Base-by-base conservation (phyloP, 2,888 invertebrate genomes). In the Heliconius erato region DNA sequence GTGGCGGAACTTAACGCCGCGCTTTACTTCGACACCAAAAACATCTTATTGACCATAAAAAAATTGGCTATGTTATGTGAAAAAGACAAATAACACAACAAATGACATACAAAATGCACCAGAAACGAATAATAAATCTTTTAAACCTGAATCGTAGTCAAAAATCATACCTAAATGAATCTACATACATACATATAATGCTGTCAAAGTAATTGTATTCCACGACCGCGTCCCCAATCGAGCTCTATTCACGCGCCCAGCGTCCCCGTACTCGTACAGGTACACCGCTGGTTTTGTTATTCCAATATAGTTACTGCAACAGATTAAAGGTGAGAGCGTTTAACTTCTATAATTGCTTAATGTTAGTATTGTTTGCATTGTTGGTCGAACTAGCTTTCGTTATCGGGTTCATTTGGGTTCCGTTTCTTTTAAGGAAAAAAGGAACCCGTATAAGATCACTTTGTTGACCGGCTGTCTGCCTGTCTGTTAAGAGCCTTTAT, bases 161-260 rank as follows among this genome's bases (percentile, higher is more conserved):
- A 71, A 71, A 71, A 71, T 71, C 40, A 71, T 23, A 4, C 26
- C 26, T 71, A 71, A 71, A 71, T 71, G 71, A 71, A 71, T 71
- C 44, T 71, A n/a, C 71, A 44, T 71, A 71, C 44, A 26, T 6
- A 65, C 11, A 40, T 40, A 14, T 71, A 5, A 35, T n/a, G 35
- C 3, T 40, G 71, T 71, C 69, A 69, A 40, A 69, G 40, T 69
- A 69, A 69, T 69, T 63, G 65, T 35, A 40, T 77, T 35, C 65
- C n/a, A 26, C 59, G 7, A 77, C 40, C 26, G 65, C 77, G 35
- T 9, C 26, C 16, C 63, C 35, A 77, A 77, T 77, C 40, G 77
- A 77, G 26, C 77, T 77, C 44, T 16, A 77, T 65, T 44, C 63
- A 67, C 28, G 40, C 44, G 26, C 19, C 65, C 65, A 32, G 59